A percentile compares a stretch with the other conserved stretches of the same genome.
These are phyloP conservation scores for Drosophila sproati DNA, from an alignment of 1,140 invertebrate species.

Conservation along the genomic window DNA sequence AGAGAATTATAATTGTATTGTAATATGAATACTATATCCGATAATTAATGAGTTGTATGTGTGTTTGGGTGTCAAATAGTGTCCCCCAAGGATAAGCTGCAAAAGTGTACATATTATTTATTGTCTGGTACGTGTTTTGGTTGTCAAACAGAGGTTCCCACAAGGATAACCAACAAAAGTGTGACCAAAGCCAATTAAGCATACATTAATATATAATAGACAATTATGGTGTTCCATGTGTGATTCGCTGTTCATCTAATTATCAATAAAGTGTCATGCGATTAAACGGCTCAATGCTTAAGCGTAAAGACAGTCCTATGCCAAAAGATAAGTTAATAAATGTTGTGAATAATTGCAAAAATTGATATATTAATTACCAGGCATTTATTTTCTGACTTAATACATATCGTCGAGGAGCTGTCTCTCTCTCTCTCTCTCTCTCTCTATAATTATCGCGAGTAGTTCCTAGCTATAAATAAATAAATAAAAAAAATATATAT, in stretches of 20 bases:
- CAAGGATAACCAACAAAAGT: background rate
- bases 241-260: slow-evolving; percentile 46
- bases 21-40: slow-evolving; percentile 9
- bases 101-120: too few relatives aligned
- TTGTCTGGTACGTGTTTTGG: too few relatives aligned
- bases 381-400: slow-evolving; percentile 66
- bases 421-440: slow-evolving; percentile 42
- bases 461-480: slow-evolving; percentile 79
- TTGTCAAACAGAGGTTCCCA: too few relatives aligned
- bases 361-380: slow-evolving; percentile 76
- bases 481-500: slow-evolving; percentile 64
- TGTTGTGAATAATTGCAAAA: slow-evolving; percentile 69
- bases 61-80: too few relatives aligned
- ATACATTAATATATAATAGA: slow-evolving; percentile 8
- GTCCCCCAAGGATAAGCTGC: too few relatives aligned
- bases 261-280: slow-evolving; percentile 67
- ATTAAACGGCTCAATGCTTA: slow-evolving; percentile 65
- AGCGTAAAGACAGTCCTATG: slow-evolving; percentile 48
- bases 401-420: slow-evolving; percentile 63
- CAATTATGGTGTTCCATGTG: slow-evolving; percentile 32
- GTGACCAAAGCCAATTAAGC: background rate
- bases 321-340: slow-evolving; percentile 75
- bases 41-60: too few relatives aligned
- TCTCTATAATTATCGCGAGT: slow-evolving; percentile 46
- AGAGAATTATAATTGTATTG: slow-evolving; percentile 7